Percentiles rank a stretch among this genome's conserved stretches.
Conservation (phyloP, 2,888 invertebrate genomes). For the Drosophila pseudotalamancana region DNA sequence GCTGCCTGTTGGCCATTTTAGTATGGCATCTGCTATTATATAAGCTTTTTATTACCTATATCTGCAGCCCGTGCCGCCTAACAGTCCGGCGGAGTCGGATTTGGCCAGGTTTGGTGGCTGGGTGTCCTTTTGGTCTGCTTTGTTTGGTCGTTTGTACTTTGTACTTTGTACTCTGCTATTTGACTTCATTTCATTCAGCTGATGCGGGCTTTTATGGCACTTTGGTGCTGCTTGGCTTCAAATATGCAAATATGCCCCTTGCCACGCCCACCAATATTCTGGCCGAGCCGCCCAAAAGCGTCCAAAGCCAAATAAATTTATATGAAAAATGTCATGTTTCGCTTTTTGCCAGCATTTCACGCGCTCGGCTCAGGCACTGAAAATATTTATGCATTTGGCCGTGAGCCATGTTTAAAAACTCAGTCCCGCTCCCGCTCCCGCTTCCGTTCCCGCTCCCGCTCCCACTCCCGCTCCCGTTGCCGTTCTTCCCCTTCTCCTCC, state of each 20-base stretch:
- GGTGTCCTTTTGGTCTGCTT: conserved; percentile 1
- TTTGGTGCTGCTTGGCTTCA: conserved; percentile 59
- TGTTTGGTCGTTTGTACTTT: conserved; percentile 31
- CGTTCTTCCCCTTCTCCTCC: conserved; percentile 1
- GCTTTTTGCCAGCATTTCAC: conserved; percentile 36
- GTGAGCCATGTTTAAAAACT: conserved; percentile 65
- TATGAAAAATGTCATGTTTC: conserved; percentile 68
- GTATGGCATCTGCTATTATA: conserved; percentile 50
- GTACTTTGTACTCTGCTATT: conserved; percentile 38
- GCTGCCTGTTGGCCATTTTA: conserved; percentile 20
- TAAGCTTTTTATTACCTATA: conserved; percentile 72
- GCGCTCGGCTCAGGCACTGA: conserved; percentile 28
- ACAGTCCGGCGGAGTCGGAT: background rate
- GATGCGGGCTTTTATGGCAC: conserved; percentile 66
- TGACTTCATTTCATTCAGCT: conserved; percentile 61
- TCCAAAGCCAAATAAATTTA: conserved; percentile 66
- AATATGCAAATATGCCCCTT: conserved; percentile 64
- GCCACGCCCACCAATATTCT: conserved; percentile 28
- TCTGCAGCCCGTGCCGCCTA: conserved; percentile 27
- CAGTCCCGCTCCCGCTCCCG: background rate
- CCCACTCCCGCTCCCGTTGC: background rate
- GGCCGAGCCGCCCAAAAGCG: conserved; percentile 21
- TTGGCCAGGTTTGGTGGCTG: background rate
- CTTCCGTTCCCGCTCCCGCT: background rate
- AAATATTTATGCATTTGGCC: conserved; percentile 74